Evolutionary conservation across 1,140 invertebrate genomes (phyloP), one percentile per base, ranked within the genome.

Genomic region (Stegodyphus dumicola): DNA sequence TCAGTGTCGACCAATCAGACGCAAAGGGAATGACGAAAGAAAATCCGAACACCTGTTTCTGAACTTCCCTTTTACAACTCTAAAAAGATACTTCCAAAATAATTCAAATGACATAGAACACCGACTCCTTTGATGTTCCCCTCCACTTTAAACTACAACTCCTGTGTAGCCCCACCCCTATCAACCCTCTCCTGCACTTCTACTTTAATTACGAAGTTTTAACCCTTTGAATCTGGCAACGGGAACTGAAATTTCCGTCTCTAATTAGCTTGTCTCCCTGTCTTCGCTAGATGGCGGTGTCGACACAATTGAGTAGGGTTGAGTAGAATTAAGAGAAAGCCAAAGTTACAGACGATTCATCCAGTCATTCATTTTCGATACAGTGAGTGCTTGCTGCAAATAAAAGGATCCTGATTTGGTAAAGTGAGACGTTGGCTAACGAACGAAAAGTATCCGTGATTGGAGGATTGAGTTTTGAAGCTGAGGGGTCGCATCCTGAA

Each of bases 171-270:
- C 11, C 10, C 54, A 49, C 33, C 51, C 49, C 69, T 51, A 13
- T 49, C 49, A 18, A 18, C 10, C n/a, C n/a, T 13, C 33, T 48
- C n/a, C 60, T n/a, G 13, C 51, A 18, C 56, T 81, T 49, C 78
- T 54, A 56, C 77, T 81, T 71, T 81, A 81, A 81, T 81, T 81
- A 81, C 56, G 56, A 81, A 81, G 67, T 81, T 81, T 81, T 73
- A 81, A 81, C 78, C 78, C 69, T 81, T 81, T 81, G 78, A 81
- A 73, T 81, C 78, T 81, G 78, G 70, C 67, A 73, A 60, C 67
- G 15, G n/a, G 67, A 73, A 81, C 66, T 76, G 67, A 79, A 79
- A 70, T 70, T 79, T 79, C 77, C 77, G 65, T 49, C 54, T 51
- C 69, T 81, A 71, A 81, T 81, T 81, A 81, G 67, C 78, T 48